Percentiles rank a stretch among this genome's conserved stretches.
Evolutionary conservation across 2,797 vertebrate genomes (phyloP).

Genomic region (Rhynchotus rufescens): DNA sequence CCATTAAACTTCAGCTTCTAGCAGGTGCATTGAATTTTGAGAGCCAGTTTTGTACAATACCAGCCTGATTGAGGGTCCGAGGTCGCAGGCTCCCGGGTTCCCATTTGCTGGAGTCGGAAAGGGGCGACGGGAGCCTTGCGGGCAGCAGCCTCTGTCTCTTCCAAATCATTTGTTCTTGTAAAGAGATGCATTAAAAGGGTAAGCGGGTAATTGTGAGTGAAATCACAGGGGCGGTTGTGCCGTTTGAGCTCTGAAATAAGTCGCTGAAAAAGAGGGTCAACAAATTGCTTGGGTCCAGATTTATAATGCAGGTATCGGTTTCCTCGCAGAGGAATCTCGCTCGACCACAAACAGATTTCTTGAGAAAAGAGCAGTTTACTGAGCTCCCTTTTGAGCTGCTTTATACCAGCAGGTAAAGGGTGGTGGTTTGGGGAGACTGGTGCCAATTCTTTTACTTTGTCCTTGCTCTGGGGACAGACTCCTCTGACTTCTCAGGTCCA

Average conservation of each 20-base stretch:
- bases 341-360: not conserved
- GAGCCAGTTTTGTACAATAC: constrained; percentile 43
- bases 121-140: not conserved
- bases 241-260: constrained; percentile 41
- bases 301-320: constrained; percentile 3
- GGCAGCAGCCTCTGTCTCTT: constrained; percentile 18
- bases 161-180: not conserved
- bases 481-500: not conserved
- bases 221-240: constrained; percentile 37
- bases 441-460: not conserved
- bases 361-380: not conserved
- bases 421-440: constrained; percentile 12
- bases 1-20: constrained; percentile 63
- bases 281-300: not conserved
- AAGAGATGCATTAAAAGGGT: not conserved
- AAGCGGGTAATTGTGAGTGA: constrained; percentile 38
- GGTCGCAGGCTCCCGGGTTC: not conserved
- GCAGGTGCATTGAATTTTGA: constrained; percentile 48
- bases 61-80: not conserved
- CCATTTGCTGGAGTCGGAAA: not conserved
- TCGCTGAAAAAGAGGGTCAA: constrained; percentile 34
- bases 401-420: not conserved
- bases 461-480: not conserved
- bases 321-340: not conserved
- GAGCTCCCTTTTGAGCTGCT: not conserved